A percentile compares a stretch with the other conserved stretches of the same genome.
These are phyloP conservation scores for Charanyca ferruginea DNA, from an alignment of 2,888 invertebrate species.

Conservation along the genomic window DNA sequence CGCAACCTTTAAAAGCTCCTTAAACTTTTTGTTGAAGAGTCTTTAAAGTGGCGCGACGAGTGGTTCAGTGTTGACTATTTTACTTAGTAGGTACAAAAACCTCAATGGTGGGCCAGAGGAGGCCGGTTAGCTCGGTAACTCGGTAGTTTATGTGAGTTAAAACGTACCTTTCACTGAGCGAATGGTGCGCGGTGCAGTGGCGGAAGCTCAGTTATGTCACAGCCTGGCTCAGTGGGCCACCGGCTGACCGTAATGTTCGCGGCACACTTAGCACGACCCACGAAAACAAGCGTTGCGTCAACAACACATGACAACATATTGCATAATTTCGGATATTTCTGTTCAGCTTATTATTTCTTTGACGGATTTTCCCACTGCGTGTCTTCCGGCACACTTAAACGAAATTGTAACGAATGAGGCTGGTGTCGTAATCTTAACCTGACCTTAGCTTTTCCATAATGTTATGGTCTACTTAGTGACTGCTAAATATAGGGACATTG, in stretches of 20 bases:
- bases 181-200: slow-evolving; percentile 79
- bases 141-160: slow-evolving; percentile 70
- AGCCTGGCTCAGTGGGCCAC: slow-evolving; percentile 83
- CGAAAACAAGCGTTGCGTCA: slow-evolving; percentile 89
- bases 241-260: slow-evolving; percentile 87
- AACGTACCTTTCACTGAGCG: slow-evolving; percentile 79
- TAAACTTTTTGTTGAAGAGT: slow-evolving; percentile 43
- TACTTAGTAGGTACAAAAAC: slow-evolving; percentile 55
- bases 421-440: slow-evolving; percentile 54
- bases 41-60: slow-evolving; percentile 38
- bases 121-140: slow-evolving; percentile 44
- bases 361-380: slow-evolving; percentile 57
- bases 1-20: slow-evolving; percentile 40
- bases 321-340: slow-evolving; percentile 73
- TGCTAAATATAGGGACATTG: slow-evolving; percentile 15
- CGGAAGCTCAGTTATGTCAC: slow-evolving; percentile 89
- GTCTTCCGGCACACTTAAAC: slow-evolving; percentile 58
- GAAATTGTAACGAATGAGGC: slow-evolving; percentile 62
- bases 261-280: slow-evolving; percentile 89
- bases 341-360: slow-evolving; percentile 55
- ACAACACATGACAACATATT: slow-evolving; percentile 84
- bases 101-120: slow-evolving; percentile 43
- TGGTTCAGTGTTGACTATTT: slow-evolving; percentile 45
- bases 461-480: slow-evolving; percentile 41
- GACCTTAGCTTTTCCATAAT: slow-evolving; percentile 52